Evolutionary conservation across 2,888 invertebrate genomes (phyloP).

Genomic region (Phyto melanocephala): DNA sequence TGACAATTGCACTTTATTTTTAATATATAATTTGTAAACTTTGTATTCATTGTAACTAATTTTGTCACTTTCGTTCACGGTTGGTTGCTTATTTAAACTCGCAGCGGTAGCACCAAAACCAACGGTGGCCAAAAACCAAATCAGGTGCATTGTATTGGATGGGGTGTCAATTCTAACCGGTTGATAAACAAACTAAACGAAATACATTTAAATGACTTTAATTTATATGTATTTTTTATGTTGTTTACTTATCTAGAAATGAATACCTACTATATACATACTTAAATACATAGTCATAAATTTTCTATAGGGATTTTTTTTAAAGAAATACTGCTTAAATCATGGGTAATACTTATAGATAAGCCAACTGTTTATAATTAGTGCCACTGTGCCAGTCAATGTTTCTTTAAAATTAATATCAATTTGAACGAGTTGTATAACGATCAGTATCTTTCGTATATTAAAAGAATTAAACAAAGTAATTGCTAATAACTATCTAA

Average conservation of each 20-base stretch:
- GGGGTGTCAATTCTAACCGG: background rate
- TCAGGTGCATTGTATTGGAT: slow-evolving; percentile 65
- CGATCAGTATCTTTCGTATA: slow-evolving; percentile 84
- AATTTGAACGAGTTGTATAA: slow-evolving; percentile 83
- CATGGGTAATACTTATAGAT: slow-evolving; percentile 66
- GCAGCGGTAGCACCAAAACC: slow-evolving; percentile 67
- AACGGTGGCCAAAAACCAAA: slow-evolving; percentile 67
- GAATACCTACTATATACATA: no score
- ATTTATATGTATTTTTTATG: slow-evolving; percentile 8
- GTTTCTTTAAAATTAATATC: slow-evolving; percentile 82
- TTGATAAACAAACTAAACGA: slow-evolving; percentile 16
- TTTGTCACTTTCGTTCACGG: slow-evolving; percentile 60
- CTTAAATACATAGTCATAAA: background rate
- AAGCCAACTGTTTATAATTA: slow-evolving; percentile 72
- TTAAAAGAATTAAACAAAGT: no score
- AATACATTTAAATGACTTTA: no score
- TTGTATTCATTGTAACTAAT: slow-evolving; percentile 75
- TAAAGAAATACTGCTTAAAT: background rate
- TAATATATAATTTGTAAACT: slow-evolving; percentile 77
- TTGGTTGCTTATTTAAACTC: slow-evolving; percentile 53
- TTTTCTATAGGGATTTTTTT: background rate
- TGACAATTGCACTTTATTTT: slow-evolving; percentile 79
- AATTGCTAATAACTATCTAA: no score
- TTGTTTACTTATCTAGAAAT: background rate
- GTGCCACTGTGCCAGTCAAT: slow-evolving; percentile 78